Evolutionary conservation across 1,140 invertebrate species (phyloP), one percentile per base, ranked within the genome.

Genomic region (Chlorops oryzae): DNA sequence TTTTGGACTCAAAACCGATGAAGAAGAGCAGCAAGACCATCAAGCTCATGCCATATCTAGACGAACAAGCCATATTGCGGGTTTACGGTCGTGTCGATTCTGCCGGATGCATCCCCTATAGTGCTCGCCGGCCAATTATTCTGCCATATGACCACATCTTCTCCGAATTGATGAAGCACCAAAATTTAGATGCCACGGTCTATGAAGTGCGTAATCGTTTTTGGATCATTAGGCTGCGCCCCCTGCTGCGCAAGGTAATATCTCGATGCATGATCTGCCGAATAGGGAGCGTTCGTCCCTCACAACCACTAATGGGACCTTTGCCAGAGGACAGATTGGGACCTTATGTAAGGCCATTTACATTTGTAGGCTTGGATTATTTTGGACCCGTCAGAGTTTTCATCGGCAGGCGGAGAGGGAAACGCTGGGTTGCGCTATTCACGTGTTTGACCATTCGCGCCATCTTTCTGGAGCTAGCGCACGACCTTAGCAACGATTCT

Each of bases 381-480:
- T 47, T 47, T 37, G 45, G 45, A 13, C 45, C 27, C 18, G 17
- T 37, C 13, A 7, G 5, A 22, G 18, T 34, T 13, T 42, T 13
- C n/a, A 21, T 42, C 28, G 28, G 28, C n/a, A 7, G 55, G 50
- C 1, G 47, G 25, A 37, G 39, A 7, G 54, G 57, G 34, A 59
- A 63, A 28, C 10, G 56, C 0, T 62, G 52, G 48, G 49, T 45
- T 0, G 59, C 18, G 2, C 47, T n/a, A n/a, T n/a, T n/a, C n/a
- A n/a, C n/a, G n/a, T n/a, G n/a, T n/a, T n/a, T n/a, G n/a, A n/a
- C n/a, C 2, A 51, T 43, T 2, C 12, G 51, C 5, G 55, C 52
- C 3, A 40, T 59, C 2, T 52, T 57, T 42, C 3, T 59, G 5
- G 55, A 59, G 32, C 12, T 57, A 13, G 50, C 47, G 5, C 7